A percentile compares a stretch with the other conserved stretches of the same genome.
Conservation (phyloP, 2,113 vertebrate genomes). For the Rhabdomys dilectus region DNA sequence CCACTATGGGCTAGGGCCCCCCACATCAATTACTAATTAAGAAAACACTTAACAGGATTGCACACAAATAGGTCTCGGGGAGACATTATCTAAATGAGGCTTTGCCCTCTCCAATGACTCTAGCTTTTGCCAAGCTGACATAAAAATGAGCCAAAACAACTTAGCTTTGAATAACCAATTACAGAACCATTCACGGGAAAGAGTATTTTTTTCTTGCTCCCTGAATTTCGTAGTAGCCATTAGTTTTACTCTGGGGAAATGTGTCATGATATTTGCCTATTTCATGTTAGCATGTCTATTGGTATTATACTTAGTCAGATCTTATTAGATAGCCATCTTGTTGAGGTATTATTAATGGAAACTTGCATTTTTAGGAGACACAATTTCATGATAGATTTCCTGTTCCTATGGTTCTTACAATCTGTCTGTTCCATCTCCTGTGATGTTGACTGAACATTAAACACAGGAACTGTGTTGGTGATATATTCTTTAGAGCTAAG, state of each 20-base stretch:
- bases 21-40: background rate
- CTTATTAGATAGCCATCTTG: background rate
- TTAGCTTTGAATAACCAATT: background rate
- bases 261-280: background rate
- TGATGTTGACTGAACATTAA: background rate
- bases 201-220: background rate
- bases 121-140: background rate
- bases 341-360: background rate
- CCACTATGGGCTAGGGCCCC: background rate
- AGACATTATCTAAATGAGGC: background rate
- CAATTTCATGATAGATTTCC: background rate
- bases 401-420: background rate
- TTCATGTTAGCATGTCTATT: background rate
- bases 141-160: background rate
- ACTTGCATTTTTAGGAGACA: background rate
- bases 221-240: background rate
- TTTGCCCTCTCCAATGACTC: background rate
- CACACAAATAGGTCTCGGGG: background rate
- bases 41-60: background rate
- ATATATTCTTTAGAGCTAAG: background rate
- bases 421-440: background rate
- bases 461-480: background rate
- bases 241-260: background rate
- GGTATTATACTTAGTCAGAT: background rate
- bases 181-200: background rate